A percentile compares a stretch with the other conserved stretches of the same genome.
Conservation (phyloP, 2,888 invertebrate species). For the Amphipoea lucens region DNA sequence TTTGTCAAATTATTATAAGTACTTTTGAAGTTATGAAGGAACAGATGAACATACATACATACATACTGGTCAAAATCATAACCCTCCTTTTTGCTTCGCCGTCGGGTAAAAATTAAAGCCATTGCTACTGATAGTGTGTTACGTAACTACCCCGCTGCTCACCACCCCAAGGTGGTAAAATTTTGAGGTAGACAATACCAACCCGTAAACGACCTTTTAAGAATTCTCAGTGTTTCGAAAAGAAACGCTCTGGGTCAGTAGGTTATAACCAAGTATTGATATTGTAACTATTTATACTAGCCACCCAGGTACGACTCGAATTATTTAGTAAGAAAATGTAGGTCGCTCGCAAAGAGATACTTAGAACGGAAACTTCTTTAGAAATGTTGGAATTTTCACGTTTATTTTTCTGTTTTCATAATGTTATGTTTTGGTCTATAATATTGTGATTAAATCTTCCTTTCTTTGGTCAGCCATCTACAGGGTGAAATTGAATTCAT, state of each 20-base stretch:
- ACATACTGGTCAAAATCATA: too few relatives aligned
- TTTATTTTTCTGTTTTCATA: conserved; percentile 9
- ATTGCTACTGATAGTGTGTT: too few relatives aligned
- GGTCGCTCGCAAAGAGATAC: conserved; percentile 18
- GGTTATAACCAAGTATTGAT: conserved; percentile 27
- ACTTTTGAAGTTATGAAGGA: too few relatives aligned
- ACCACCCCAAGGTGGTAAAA: neutral
- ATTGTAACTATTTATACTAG: conserved; percentile 30
- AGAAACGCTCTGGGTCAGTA: conserved; percentile 4
- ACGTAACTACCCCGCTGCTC: neutral
- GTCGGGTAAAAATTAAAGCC: too few relatives aligned
- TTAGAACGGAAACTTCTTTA: neutral
- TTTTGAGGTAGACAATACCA: neutral
- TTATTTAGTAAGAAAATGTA: conserved; percentile 43
- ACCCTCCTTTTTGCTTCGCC: too few relatives aligned
- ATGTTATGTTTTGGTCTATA: neutral
- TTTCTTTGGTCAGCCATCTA: neutral
- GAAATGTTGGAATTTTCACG: neutral
- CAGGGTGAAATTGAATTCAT: too few relatives aligned
- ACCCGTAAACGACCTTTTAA: neutral
- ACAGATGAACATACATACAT: too few relatives aligned
- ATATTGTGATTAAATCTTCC: neutral
- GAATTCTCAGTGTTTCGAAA: neutral
- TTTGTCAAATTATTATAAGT: too few relatives aligned
- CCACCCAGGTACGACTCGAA: conserved; percentile 8